Conservation (phyloP, 1,140 invertebrate species). For the Augochlora pura region DNA sequence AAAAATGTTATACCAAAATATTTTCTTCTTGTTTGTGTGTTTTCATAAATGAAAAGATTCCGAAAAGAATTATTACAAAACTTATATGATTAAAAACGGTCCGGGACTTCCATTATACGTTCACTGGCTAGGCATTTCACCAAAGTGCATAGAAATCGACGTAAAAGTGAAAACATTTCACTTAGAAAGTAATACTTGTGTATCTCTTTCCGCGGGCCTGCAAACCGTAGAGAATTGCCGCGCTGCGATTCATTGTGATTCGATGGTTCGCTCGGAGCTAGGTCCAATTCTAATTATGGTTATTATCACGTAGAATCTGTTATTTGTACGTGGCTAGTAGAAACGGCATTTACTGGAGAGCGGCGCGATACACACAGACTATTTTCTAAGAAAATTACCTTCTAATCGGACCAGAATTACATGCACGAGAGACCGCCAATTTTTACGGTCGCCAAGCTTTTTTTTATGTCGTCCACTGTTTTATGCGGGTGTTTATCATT, state of each 20-base stretch:
- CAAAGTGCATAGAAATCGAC: slow-evolving; percentile 44
- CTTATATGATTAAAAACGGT: not conserved
- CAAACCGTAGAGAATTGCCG: slow-evolving; percentile 29
- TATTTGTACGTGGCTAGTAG: not conserved
- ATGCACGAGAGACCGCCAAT: not conserved
- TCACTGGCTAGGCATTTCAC: slow-evolving; percentile 17
- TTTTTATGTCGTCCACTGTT: no score
- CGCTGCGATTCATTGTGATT: slow-evolving; percentile 11
- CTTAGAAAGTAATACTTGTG: slow-evolving; percentile 56
- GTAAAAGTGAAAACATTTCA: slow-evolving; percentile 63
- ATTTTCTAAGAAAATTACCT: not conserved
- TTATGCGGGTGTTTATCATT: no score
- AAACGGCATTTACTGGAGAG: not conserved
- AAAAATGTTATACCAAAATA: no score
- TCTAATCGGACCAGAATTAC: no score
- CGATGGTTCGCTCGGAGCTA: not conserved
- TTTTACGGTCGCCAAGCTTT: not conserved
- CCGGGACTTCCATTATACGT: not conserved
- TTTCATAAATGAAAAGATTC: no score
- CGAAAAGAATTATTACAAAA: no score
- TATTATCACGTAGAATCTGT: not conserved
- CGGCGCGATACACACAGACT: no score
- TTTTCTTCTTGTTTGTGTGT: no score
- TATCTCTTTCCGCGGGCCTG: slow-evolving; percentile 27
- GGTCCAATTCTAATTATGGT: not conserved